Base-by-base conservation (phyloP, 2,113 vertebrate genomes). In the Campylorhamphus procurvoides region DNA sequence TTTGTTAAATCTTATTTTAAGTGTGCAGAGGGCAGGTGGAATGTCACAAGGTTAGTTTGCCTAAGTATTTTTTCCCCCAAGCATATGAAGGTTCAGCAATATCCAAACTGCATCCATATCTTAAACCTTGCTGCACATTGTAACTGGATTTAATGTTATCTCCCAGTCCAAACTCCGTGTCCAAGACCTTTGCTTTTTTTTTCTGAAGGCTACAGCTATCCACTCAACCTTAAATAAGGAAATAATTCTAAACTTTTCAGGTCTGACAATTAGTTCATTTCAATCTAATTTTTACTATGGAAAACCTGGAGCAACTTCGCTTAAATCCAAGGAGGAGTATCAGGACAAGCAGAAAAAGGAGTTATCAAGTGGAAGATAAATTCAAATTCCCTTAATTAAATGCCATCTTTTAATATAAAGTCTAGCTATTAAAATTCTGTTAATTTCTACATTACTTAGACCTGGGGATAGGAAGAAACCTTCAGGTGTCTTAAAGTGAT, bases 391-490 rank as follows among this genome's bases (percentile, higher is more conserved):
- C 22, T 72, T 87, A 91, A 79, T 90, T 72, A 52, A 63, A 72
- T 66, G 66, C 71, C 69, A 87, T 81, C 56, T 92, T 46, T 74
- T 63, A 84, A 93, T 80, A 91, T 13, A 89, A 87, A 72, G 37
- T 78, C 49, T 53, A 24, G 28, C 64, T 87, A 89, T 92, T 96
- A 78, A 91, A 84, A 81, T 72, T 46, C 62, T 53, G 75, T 94
- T 78, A 37, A 64, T 95, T 77, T 75, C 60, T 72, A 19, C 37
- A 89, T 78, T 87, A 67, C 77, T 95, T 69, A 73, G 50, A 63
- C 71, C 52, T 9, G 52, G 23, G 39, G 25, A 77, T 33, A 64
- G 60, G 84, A 89, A 87, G 69, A 92, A 96, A 79, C 49, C 53
- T 78, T 91, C 62, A 94, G 62, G 28, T 72, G 66, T 60, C 84